Evolutionary conservation across 92 coral and sea anemone genomes (phyloP).

Genomic region (Bergia puertoricense): DNA sequence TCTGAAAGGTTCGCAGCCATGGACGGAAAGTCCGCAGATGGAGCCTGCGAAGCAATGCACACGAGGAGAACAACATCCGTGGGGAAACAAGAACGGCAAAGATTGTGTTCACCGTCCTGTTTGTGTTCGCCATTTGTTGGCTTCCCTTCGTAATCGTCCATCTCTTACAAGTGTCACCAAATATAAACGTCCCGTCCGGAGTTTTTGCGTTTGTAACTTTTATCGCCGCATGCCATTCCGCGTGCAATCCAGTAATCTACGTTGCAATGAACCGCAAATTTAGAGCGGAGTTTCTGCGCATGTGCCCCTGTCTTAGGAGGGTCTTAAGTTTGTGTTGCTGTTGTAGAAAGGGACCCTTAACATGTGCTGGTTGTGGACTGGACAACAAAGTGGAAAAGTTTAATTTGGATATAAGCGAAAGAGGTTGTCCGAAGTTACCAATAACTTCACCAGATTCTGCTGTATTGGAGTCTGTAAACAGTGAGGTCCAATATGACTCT

Average conservation of each 20-base stretch:
- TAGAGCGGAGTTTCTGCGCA: slow-evolving; percentile 62
- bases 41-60: slow-evolving; percentile 20
- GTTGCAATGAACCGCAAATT: slow-evolving; percentile 78
- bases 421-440: slow-evolving; percentile 2
- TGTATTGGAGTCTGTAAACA: background rate
- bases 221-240: slow-evolving; percentile 76
- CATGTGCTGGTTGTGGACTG: background rate
- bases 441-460: slow-evolving; percentile 35
- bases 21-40: slow-evolving; percentile 51
- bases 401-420: slow-evolving; percentile 14
- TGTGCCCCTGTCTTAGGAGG: slow-evolving; percentile 52
- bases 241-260: slow-evolving; percentile 78
- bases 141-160: slow-evolving; percentile 78
- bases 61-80: slow-evolving; percentile 43
- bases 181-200: slow-evolving; percentile 50
- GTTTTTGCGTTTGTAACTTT: slow-evolving; percentile 61
- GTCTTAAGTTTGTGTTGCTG: slow-evolving; percentile 12
- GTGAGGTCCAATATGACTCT: slow-evolving; percentile 1
- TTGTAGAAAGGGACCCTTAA: slow-evolving; percentile 17
- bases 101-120: slow-evolving; percentile 81
- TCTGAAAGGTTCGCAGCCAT: slow-evolving; percentile 48
- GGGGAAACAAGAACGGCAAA: slow-evolving; percentile 82
- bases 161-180: slow-evolving; percentile 59
- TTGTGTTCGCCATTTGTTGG: slow-evolving; percentile 83
- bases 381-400: slow-evolving; percentile 24